Evolutionary conservation across 2,797 vertebrate species (phyloP), one percentile per base, ranked within the genome.

Genomic region (Hypotaenidia philippensis): DNA sequence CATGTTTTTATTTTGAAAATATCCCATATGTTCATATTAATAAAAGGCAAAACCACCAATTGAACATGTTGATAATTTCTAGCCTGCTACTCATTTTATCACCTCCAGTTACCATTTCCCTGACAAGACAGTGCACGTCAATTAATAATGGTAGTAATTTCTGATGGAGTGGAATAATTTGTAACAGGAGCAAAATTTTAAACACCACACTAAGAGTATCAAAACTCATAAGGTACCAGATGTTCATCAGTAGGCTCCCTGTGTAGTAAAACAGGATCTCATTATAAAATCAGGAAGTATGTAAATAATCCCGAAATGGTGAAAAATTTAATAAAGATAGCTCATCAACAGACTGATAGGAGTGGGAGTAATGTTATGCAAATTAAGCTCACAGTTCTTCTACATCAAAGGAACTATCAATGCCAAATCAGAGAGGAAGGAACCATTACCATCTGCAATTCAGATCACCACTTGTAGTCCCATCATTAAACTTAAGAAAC

Each of bases 381-480:
- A 66, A 96, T 93, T 79, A 87, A 92, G 55, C 61, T 87, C 59
- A 85, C 82, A 77, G 82, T 95, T 96, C 83, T 95, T 93, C 57
- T 77, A 93, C 90, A 95, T 96, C 93, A 97, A 93, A 96, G 76
- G 66, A 88, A 69, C 66, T 89, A 75, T 80, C 65, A 94, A 95
- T 93, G 89, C 83, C 60, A 77, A 76, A 75, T 93, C 74, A 77
- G 77, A 75, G 34, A 93, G 27, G 53, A 89, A 96, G 60, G 89
- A 95, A 84, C 72, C 84, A 88, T 80, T 84, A 18, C 45, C 68
- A 83, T 90, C 89, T 97, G 92, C 89, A 96, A 95, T 93, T 96
- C 71, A 87, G 83, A 90, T 91, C 85, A 69, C 71, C 69, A 77
- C 26, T 87, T 94, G 64, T 86, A 80, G 90, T 87, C 79, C 65